These are phyloP conservation scores for Epicauta chinensis DNA, from an alignment of 1,140 invertebrate genomes.

Conservation along the genomic window DNA sequence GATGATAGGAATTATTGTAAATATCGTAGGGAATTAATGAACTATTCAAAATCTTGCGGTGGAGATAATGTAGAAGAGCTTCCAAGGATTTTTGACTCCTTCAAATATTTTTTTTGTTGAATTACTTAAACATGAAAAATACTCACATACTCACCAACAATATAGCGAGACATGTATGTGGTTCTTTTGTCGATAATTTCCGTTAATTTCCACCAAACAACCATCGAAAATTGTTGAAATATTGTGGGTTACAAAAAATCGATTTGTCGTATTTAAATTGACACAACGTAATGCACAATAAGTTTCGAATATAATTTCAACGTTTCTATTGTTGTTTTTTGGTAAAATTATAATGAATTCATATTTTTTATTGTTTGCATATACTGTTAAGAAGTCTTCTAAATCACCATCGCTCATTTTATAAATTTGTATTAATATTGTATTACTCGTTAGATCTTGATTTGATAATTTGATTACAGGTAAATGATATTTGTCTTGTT, in stretches of 20 bases:
- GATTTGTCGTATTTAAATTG: not conserved
- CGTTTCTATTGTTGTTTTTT: not conserved
- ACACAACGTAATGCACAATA: constrained; percentile 3
- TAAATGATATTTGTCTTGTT: not conserved
- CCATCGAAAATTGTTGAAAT: constrained; percentile 9
- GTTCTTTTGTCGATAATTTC: not conserved
- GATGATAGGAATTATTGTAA: too few relatives aligned
- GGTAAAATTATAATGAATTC: constrained; percentile 3
- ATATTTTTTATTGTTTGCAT: not conserved
- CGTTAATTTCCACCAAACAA: constrained; percentile 3
- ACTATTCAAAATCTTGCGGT: not conserved
- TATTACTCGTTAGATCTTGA: not conserved
- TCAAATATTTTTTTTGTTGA: too few relatives aligned
- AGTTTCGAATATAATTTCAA: constrained; percentile 4
- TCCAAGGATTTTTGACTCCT: not conserved
- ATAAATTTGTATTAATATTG: not conserved
- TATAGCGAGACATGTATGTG: not conserved
- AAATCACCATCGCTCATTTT: constrained; percentile 5
- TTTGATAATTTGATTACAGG: not conserved
- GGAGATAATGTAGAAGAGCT: constrained; percentile 2
- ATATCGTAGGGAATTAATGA: not conserved
- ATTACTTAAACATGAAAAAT: not conserved
- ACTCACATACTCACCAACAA: not conserved
- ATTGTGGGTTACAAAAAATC: constrained; percentile 3
- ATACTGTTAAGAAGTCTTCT: not conserved